These are phyloP conservation scores for Dolichoris vasculosae DNA, from an alignment of 1,140 invertebrate genomes.

Conservation along the genomic window DNA sequence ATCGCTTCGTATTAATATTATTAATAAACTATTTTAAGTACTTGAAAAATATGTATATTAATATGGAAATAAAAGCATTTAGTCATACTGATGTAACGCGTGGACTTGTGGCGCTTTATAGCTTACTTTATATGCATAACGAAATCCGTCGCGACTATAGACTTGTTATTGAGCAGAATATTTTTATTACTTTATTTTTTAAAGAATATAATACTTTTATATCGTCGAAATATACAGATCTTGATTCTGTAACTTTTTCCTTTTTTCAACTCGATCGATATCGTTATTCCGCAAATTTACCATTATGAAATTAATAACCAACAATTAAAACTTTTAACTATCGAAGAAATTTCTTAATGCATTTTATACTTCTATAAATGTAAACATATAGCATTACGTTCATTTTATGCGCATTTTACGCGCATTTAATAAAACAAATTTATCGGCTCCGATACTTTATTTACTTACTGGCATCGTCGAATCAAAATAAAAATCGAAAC, in stretches of 20 bases:
- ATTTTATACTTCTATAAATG: background rate
- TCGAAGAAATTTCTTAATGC: background rate
- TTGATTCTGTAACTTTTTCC: background rate
- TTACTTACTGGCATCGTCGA: background rate
- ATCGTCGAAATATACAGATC: background rate
- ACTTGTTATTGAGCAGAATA: slow-evolving; percentile 20
- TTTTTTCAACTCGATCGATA: background rate
- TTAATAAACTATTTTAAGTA: slow-evolving; percentile 17
- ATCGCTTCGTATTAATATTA: slow-evolving; percentile 22
- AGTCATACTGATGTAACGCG: slow-evolving; percentile 25
- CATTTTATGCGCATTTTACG: background rate
- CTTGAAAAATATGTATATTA: slow-evolving; percentile 13
- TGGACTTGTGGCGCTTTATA: slow-evolving; percentile 10
- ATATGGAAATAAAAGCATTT: slow-evolving; percentile 29
- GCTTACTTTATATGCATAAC: slow-evolving; percentile 27
- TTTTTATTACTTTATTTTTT: slow-evolving; percentile 30
- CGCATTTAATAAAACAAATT: background rate
- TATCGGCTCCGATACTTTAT: background rate
- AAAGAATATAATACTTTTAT: background rate
- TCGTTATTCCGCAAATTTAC: background rate
- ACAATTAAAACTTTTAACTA: background rate
- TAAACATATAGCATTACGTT: background rate
- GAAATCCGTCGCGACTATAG: slow-evolving; percentile 21
- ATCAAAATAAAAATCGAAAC: background rate
- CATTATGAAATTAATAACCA: background rate